phyloP scores from a whole-genome alignment of 1,140 invertebrate species.

The Rhopalosiphum padi region DNA sequence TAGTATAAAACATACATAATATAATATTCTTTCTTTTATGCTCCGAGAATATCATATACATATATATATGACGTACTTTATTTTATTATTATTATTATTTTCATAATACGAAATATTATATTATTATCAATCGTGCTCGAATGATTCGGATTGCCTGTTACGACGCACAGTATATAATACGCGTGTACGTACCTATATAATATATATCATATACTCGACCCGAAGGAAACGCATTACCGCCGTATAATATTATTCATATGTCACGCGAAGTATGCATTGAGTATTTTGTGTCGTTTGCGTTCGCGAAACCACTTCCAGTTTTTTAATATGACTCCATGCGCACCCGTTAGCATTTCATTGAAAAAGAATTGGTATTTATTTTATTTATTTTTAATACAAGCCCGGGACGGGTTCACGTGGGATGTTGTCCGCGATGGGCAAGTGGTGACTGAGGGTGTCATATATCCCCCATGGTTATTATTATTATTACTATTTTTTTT shows the following conservation, averaged over 20 bases:
- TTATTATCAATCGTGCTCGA: constrained; percentile 31
- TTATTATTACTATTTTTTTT: background rate
- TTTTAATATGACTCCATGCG: background rate
- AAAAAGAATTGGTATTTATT: background rate
- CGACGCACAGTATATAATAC: background rate
- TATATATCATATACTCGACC: background rate
- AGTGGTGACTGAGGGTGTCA: background rate
- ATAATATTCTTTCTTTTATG: background rate
- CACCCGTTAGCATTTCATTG: background rate
- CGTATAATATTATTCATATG: background rate
- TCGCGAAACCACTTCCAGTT: background rate
- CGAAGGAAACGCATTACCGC: background rate
- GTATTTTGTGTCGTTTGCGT: background rate
- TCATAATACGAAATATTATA: constrained; percentile 4
- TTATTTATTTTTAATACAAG: background rate
- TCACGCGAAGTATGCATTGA: background rate
- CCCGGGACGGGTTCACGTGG: background rate
- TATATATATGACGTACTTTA: background rate
- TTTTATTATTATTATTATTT: background rate
- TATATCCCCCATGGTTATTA: background rate
- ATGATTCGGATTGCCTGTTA: background rate
- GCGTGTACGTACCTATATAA: background rate
- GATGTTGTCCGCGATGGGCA: too few species aligned
- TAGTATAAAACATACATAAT: background rate
- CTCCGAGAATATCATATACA: background rate